These are phyloP conservation scores for Ernsta delagoae DNA, from an alignment of 2,888 invertebrate species.

Conservation along the genomic window DNA sequence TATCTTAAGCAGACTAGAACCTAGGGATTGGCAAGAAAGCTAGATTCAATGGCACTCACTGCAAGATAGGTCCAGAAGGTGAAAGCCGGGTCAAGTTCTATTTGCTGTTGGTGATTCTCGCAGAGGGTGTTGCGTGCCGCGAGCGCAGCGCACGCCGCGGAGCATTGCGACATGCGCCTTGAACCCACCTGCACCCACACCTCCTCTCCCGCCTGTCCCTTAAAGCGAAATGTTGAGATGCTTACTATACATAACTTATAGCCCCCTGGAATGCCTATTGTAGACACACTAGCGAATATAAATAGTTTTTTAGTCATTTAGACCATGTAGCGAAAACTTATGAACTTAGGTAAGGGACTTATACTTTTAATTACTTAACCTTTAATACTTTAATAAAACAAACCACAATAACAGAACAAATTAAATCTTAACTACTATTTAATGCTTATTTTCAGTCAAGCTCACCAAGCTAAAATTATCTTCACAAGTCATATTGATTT, in stretches of 20 bases:
- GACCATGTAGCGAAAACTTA: no score
- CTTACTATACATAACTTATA: not conserved
- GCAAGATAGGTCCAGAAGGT: conserved; percentile 90
- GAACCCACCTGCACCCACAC: conserved; percentile 61
- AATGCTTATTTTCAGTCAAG: not conserved
- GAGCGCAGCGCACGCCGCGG: conserved; percentile 85
- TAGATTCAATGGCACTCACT: conserved; percentile 65
- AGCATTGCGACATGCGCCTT: conserved; percentile 76
- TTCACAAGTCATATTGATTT: conserved; percentile 54
- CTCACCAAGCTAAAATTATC: conserved; percentile 62
- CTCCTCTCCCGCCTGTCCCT: conserved; percentile 47
- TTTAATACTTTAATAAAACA: no score
- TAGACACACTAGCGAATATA: not conserved
- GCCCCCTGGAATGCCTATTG: not conserved
- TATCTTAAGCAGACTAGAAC: no score
- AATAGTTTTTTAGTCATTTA: no score
- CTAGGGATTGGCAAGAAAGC: no score
- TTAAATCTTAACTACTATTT: no score
- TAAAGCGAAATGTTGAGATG: not conserved
- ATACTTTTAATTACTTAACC: not conserved
- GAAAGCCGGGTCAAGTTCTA: conserved; percentile 86
- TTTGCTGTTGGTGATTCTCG: conserved; percentile 82
- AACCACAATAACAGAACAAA: no score
- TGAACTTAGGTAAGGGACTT: not conserved
- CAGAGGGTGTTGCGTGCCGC: conserved; percentile 85